These are phyloP conservation scores for Distichodus sexfasciatus DNA, from an alignment of 2,797 vertebrate species.

Conservation along the genomic window DNA sequence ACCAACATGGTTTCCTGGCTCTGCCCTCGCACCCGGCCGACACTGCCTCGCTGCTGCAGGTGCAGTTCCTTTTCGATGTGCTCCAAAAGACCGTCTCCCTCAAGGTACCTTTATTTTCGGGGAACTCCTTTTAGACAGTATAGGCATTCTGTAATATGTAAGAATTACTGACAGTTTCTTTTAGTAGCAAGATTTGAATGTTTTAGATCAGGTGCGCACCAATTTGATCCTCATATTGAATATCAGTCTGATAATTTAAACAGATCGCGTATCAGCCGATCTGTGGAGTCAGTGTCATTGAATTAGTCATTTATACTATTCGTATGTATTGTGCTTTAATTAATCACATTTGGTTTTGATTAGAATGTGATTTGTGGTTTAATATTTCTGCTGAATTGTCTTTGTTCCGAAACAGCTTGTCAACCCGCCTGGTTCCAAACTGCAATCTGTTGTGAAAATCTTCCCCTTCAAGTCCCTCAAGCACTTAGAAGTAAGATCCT, in stretches of 20 bases:
- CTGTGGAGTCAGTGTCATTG: too few species aligned
- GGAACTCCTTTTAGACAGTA: neutral
- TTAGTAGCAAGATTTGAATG: too few species aligned
- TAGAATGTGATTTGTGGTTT: neutral
- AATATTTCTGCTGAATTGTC: neutral
- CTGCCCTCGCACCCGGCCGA: constrained; percentile 92
- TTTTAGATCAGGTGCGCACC: too few species aligned
- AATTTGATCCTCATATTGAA: too few species aligned
- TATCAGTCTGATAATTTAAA: too few species aligned
- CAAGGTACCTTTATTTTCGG: constrained; percentile 76
- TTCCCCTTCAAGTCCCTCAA: constrained; percentile 94
- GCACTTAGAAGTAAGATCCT: constrained; percentile 85
- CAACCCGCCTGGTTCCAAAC: constrained; percentile 72
- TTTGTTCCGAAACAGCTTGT: constrained; percentile 72
- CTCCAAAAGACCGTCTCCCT: constrained; percentile 91
- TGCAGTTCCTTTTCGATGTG: constrained; percentile 94
- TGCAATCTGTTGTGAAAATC: constrained; percentile 87
- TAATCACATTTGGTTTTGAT: too few species aligned
- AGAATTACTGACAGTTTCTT: too few species aligned
- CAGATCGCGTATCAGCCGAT: too few species aligned
- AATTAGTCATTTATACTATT: too few species aligned
- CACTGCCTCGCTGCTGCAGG: constrained; percentile 81
- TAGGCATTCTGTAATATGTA: neutral
- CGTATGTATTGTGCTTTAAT: too few species aligned
- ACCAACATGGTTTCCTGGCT: constrained; percentile 85